Percentiles rank a stretch among this genome's conserved stretches.
Conservation (phyloP, 2,888 invertebrate genomes). For the Cheilosia impressa region DNA sequence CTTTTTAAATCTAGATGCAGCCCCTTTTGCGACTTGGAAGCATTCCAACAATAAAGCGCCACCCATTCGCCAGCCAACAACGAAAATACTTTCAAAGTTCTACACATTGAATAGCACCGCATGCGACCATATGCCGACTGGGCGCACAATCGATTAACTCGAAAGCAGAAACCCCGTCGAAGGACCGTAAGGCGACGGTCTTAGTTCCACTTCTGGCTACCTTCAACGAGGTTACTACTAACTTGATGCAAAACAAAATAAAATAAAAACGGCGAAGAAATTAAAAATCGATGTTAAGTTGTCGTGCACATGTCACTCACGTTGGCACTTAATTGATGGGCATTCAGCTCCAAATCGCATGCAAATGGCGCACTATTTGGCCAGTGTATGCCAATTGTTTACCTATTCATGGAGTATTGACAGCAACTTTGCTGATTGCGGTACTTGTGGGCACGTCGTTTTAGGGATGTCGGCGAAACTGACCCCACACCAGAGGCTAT, state of each 20-base stretch:
- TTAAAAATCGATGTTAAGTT: conserved; percentile 56
- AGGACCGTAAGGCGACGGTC: conserved; percentile 30
- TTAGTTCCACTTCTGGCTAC: conserved; percentile 22
- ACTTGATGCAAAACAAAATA: conserved; percentile 11
- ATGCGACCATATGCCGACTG: neutral
- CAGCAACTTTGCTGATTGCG: conserved; percentile 76
- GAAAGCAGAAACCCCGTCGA: conserved; percentile 35
- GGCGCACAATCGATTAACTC: conserved; percentile 53
- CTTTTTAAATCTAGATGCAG: conserved; percentile 42
- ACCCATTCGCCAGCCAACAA: conserved; percentile 26
- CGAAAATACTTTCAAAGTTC: conserved; percentile 47
- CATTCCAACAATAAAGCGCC: conserved; percentile 51
- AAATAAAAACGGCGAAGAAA: conserved; percentile 13
- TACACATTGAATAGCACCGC: conserved; percentile 30
- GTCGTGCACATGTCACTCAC: conserved; percentile 61
- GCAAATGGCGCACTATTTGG: conserved; percentile 45
- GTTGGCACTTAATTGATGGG: conserved; percentile 68
- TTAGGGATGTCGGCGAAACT: conserved; percentile 85
- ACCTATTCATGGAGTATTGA: conserved; percentile 71
- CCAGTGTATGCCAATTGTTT: conserved; percentile 42
- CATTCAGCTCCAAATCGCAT: conserved; percentile 45
- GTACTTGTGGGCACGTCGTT: conserved; percentile 78
- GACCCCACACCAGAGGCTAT: conserved; percentile 87
- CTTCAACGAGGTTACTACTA: conserved; percentile 52
- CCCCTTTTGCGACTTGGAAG: conserved; percentile 39